Evolutionary conservation across 2,797 vertebrate genomes (phyloP), one percentile per base, ranked within the genome.

Genomic region (Lycodopsis pacificus): DNA sequence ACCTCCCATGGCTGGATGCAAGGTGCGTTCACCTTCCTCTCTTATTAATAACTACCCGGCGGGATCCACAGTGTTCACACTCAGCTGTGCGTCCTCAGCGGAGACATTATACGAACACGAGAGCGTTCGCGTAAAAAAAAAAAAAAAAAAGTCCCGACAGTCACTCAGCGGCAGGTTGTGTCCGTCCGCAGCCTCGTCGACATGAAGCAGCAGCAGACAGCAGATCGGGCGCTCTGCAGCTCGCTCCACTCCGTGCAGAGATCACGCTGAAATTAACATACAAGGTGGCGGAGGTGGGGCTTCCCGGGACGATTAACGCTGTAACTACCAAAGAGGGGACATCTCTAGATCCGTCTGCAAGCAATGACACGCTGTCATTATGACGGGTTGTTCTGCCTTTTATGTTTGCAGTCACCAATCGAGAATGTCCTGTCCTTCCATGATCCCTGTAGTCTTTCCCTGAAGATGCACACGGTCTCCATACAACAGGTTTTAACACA

Each of bases 1-100:
- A 93, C 95, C 97, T 90, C 97, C 97, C 97, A 97, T 98, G 87
- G 90, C 87, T 93, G 90, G 85, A 92, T 85, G 91, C 90, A 91
- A 91, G 92, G 91, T 93, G 93, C 87, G 65, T 86, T 94, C 85
- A 83, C 91, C 93, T 63, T 93, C 90, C 72, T 87, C 74, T 79
- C 63, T 57, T 27, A 25, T 25, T 25, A 25, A 25, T 8, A 76
- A 71, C 49, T 71, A 19, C 73, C 30, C 84, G 46, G 76, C 69
- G 53, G 68, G 78, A 81, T 81, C 75, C 82, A 32, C 84, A 7
- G 49, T 34, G 22, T 77, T 87, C 70, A 78, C 82, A 25, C 46
- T 56, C 65, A 85, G 84, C 84, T 54, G 86, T 87, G 87, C 86
- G 73, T 83, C 73, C 71, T 79, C 83, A n/a, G 68, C 73, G 36